Conservation (phyloP, 2,888 invertebrate species). For the Diadegma fenestrale region DNA sequence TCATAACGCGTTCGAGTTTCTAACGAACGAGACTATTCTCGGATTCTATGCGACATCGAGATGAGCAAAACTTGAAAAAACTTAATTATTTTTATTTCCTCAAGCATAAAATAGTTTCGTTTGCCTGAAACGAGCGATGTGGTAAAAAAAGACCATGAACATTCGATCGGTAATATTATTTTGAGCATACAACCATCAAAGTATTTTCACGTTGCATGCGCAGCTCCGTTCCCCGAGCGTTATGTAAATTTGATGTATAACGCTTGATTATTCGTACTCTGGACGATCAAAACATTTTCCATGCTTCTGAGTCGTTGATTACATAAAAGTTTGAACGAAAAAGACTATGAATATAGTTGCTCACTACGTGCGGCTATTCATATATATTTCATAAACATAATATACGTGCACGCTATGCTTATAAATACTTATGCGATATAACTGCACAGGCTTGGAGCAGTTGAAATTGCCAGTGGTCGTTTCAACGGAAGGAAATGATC, state of each 20-base stretch:
- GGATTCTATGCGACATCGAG: background rate
- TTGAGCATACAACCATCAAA: background rate
- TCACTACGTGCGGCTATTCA: no score
- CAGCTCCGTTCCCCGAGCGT: background rate
- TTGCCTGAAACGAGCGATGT: background rate
- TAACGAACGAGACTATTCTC: background rate
- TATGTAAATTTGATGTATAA: background rate
- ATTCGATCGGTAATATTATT: background rate
- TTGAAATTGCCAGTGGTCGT: constrained; percentile 39
- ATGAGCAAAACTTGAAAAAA: background rate
- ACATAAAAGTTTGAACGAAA: constrained; percentile 10
- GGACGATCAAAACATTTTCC: constrained; percentile 19
- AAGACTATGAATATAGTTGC: constrained; percentile 6
- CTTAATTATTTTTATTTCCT: background rate
- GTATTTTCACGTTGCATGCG: background rate
- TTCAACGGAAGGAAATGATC: constrained; percentile 61
- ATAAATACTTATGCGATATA: constrained; percentile 5
- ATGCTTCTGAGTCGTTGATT: constrained; percentile 36
- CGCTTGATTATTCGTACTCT: constrained; percentile 18
- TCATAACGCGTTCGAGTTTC: no score
- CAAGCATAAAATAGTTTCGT: background rate
- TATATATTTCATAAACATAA: background rate
- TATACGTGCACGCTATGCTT: background rate
- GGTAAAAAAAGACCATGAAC: background rate
- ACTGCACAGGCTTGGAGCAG: constrained; percentile 16